A percentile compares a stretch with the other conserved stretches of the same genome.
Conservation (phyloP, 2,888 invertebrate genomes). For the Phoenoteleia sp. region DNA sequence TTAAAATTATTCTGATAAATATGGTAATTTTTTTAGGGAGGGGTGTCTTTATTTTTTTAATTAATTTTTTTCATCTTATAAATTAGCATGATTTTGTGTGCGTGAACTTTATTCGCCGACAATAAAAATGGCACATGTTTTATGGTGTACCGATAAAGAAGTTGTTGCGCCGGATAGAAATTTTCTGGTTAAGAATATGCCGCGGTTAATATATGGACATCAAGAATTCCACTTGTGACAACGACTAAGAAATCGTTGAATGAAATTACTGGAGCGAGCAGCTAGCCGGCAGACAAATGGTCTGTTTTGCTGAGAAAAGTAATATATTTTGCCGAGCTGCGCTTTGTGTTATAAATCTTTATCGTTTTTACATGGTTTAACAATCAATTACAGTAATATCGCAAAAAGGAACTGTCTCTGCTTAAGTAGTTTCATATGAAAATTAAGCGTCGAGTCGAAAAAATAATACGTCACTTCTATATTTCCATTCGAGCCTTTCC, state of each 20-base stretch:
- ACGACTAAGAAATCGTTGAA: slow-evolving; percentile 58
- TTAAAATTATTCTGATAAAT: too few species aligned
- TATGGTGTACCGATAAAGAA: not conserved
- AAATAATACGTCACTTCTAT: too few species aligned
- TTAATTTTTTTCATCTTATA: too few species aligned
- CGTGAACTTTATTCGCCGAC: not conserved
- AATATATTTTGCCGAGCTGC: slow-evolving; percentile 12
- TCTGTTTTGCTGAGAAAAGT: slow-evolving; percentile 44
- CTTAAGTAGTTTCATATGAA: not conserved
- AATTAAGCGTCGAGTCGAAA: too few species aligned
- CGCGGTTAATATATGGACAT: slow-evolving; percentile 24
- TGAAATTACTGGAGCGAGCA: slow-evolving; percentile 64
- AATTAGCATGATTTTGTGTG: not conserved
- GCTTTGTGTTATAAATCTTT: slow-evolving; percentile 5
- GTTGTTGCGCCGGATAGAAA: slow-evolving; percentile 25
- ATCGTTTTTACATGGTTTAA: slow-evolving; percentile 20
- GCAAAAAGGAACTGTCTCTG: slow-evolving; percentile 2
- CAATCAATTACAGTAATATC: slow-evolving; percentile 15
- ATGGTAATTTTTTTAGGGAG: too few species aligned
- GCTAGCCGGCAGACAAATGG: slow-evolving; percentile 38
- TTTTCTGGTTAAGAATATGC: slow-evolving; percentile 21
- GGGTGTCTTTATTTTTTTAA: too few species aligned
- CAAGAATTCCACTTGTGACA: slow-evolving; percentile 58
- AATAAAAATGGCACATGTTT: not conserved
- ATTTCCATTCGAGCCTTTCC: too few species aligned